phyloP scores from a whole-genome alignment of 1,140 invertebrate species.

The Orchestia grillus region DNA sequence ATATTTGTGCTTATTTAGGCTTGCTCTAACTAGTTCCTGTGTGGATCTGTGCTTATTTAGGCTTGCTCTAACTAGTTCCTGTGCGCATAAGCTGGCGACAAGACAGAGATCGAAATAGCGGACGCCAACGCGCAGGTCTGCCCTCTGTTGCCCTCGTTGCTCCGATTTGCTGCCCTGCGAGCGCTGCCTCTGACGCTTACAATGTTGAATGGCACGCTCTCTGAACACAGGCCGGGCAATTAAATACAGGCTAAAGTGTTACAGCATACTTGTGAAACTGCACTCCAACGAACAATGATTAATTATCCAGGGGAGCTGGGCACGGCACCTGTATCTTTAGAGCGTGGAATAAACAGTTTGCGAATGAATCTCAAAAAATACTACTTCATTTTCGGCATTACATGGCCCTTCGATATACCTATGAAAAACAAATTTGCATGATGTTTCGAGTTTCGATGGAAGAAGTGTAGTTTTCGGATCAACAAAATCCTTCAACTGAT shows the following conservation, averaged over 20 bases:
- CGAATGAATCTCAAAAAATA: too few relatives aligned
- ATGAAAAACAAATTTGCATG: too few relatives aligned
- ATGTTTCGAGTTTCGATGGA: too few relatives aligned
- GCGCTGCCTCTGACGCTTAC: background rate
- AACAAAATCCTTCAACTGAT: too few relatives aligned
- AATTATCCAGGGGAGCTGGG: background rate
- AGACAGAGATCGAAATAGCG: background rate
- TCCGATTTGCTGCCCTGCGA: background rate
- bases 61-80: background rate
- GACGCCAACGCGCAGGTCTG: background rate
- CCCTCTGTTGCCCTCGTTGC: background rate
- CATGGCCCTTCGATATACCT: too few relatives aligned
- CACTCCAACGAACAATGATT: background rate
- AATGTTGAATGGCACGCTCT: background rate
- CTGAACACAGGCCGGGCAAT: background rate
- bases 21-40: background rate
- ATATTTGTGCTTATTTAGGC: too few relatives aligned
- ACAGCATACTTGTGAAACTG: background rate
- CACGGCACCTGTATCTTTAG: background rate
- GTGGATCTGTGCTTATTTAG: background rate
- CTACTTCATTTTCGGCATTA: too few relatives aligned
- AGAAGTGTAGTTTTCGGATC: too few relatives aligned
- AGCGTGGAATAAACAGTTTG: too few relatives aligned
- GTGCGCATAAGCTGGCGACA: background rate
- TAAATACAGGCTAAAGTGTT: background rate